Evolutionary conservation across 2,888 invertebrate species (phyloP), one percentile per base, ranked within the genome.

Genomic region (Chrysolina haemoptera): DNA sequence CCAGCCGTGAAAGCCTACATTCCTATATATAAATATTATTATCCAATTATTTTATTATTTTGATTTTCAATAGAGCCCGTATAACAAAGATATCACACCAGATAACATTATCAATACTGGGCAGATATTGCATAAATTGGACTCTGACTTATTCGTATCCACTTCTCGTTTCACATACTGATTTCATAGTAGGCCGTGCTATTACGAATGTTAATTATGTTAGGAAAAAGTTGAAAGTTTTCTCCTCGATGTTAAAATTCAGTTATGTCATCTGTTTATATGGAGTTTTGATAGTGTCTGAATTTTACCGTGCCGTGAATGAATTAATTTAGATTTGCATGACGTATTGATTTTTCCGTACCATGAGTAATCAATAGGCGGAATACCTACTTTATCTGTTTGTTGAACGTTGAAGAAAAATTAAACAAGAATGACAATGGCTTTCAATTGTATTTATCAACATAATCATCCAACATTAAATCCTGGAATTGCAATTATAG

Each of bases 211-310:
- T 14, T 35, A 59, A 35, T 59, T 35, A 59, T 14, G 59, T 59
- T 16, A n/a, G n/a, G 59, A 59, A 59, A 59, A 59, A 59, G 59
- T 59, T 35, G 27, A 59, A 59, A 59, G 59, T 59, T 59, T 59
- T 59, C 59, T 59, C 35, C 59, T 14, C n/a, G 35, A 59, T 59
- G 59, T 27, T 59, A 22, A 59, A 59, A 27, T 59, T 22, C 59
- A 27, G 35, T 59, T 59, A 59, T 59, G 59, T 27, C 59, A 35
- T 35, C 27, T 12, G n/a, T 35, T 59, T 59, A n/a, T 27, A 59
- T 59, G 27, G 1, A 27, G 27, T 22, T 35, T 59, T 59, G 59
- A 59, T 59, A n/a, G 59, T n/a, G n/a, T 59, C 14, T 59, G 59
- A 53, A 27, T 27, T 14, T 12, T 59, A 35, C 9, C 35, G 22